Percentiles rank a stretch among this genome's conserved stretches.
Evolutionary conservation across 2,888 invertebrate species (phyloP).

Genomic region (Caenorhabditis sp.): DNA sequence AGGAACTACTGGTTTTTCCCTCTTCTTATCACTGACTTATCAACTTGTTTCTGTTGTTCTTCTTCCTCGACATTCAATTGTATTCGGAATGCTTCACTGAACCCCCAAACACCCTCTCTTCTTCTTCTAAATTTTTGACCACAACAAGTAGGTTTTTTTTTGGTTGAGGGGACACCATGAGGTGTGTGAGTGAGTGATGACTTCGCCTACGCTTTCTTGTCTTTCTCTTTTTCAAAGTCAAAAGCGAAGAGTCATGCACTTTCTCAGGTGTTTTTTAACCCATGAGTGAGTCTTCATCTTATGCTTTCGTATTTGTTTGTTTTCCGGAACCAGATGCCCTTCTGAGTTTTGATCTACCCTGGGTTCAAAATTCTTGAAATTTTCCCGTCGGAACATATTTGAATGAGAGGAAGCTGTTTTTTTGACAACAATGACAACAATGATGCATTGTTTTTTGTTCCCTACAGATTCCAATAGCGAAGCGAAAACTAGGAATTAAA

Average conservation of each 20-base stretch:
- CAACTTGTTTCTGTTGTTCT: constrained; percentile 41
- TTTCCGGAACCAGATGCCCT: constrained; percentile 8
- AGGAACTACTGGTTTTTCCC: constrained; percentile 9
- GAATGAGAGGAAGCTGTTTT: neutral
- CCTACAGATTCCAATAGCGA: no score
- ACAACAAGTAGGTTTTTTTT: constrained; percentile 24
- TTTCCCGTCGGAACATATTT: neutral
- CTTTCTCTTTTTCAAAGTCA: constrained; percentile 10
- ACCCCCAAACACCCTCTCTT: constrained; percentile 1
- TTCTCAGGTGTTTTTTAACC: constrained; percentile 14
- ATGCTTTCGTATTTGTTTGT: constrained; percentile 12
- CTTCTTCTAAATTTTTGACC: constrained; percentile 8
- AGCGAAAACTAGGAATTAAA: neutral
- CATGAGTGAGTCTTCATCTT: neutral
- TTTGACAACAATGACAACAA: constrained; percentile 2
- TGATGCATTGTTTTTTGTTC: neutral
- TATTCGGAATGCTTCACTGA: constrained; percentile 37
- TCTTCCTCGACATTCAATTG: constrained; percentile 18
- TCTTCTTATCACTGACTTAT: constrained; percentile 36
- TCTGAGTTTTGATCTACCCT: constrained; percentile 11
- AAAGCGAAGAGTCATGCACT: constrained; percentile 35
- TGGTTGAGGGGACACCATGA: constrained; percentile 8
- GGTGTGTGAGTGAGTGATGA: constrained; percentile 3
- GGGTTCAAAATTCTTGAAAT: constrained; percentile 2
- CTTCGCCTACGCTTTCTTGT: constrained; percentile 37